These are phyloP conservation scores for Aviceda subcristata DNA, from an alignment of 2,113 vertebrate genomes.

Conservation along the genomic window DNA sequence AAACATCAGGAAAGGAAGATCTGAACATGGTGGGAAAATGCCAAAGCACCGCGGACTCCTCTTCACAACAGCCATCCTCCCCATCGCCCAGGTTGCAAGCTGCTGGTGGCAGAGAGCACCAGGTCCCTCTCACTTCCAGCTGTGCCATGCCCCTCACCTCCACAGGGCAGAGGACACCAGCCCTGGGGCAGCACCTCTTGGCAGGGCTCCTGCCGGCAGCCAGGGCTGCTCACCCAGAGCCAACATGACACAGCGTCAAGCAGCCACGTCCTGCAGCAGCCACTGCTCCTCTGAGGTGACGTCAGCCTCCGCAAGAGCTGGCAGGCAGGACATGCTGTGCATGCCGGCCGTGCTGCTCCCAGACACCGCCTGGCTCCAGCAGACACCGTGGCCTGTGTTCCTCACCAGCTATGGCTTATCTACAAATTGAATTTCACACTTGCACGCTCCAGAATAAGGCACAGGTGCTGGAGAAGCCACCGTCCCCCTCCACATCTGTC, in stretches of 20 bases:
- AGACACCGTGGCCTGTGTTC: neutral
- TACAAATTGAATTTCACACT: neutral
- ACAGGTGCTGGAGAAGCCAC: neutral
- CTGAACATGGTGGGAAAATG: neutral
- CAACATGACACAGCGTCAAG: neutral
- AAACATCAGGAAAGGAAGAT: neutral
- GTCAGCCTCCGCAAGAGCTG: constrained; percentile 34
- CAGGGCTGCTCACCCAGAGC: neutral
- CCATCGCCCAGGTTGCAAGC: fast-evolving
- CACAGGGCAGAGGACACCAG: neutral
- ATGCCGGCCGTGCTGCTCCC: neutral
- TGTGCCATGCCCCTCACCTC: fast-evolving
- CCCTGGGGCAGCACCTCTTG: neutral
- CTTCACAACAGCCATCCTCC: neutral
- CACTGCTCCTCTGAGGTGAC: neutral
- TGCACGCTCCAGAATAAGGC: neutral
- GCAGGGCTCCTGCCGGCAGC: neutral
- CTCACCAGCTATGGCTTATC: neutral
- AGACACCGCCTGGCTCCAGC: neutral
- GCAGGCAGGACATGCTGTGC: constrained; percentile 31
- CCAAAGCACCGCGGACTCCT: neutral
- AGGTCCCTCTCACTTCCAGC: neutral
- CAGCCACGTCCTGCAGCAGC: constrained; percentile 39
- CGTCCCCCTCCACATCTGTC: neutral
- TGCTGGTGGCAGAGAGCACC: neutral